Base-by-base conservation (phyloP, 2,888 invertebrate species). In the Habrosyne pyritoides region DNA sequence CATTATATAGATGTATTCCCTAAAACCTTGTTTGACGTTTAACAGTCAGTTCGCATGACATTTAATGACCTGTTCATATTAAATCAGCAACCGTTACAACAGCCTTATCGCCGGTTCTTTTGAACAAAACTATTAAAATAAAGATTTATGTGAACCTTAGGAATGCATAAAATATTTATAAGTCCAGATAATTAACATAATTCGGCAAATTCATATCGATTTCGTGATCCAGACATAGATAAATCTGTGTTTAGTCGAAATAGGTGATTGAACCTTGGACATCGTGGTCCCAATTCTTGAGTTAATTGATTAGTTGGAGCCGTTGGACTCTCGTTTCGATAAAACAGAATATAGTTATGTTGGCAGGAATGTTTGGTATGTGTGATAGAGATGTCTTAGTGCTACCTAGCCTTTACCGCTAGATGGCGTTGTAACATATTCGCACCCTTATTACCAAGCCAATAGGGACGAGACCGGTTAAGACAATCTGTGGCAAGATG, bases 141-240 rank as follows among this genome's bases (percentile, higher is more conserved):
- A 36, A 36, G 36, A 36, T 36, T 36, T 36, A 42, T 42, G 18
- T 18, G 14, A 42, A 8, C 12, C 42, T 18, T 8, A 8, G 42
- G 42, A 42, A 42, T 42, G 42, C 42, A 42, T 18, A 42, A 42
- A 42, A 42, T 42, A 42, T 14, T 42, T 14, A 42, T 42, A 18
- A 42, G 42, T 42, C 8, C 42, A 42, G 8, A 6, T 2, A 8
- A 42, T 42, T 42, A 42, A 42, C 42, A 42, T 42, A 42, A 42
- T 42, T 36, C 18, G 8, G 8, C 42, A 42, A 18, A 42, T 14
- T 8, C 18, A 12, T 36, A 36, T 42, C 42, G 8, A 33, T 1
- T 33, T 42, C 8, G 42, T 18, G 42, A 42, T 42, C 42, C 2
- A 42, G 5, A 42, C 12, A 42, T 14, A 6, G 42, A 42, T 18